These are phyloP conservation scores for Mesembrinibis cayennensis DNA, from an alignment of 2,113 vertebrate genomes.

Conservation along the genomic window DNA sequence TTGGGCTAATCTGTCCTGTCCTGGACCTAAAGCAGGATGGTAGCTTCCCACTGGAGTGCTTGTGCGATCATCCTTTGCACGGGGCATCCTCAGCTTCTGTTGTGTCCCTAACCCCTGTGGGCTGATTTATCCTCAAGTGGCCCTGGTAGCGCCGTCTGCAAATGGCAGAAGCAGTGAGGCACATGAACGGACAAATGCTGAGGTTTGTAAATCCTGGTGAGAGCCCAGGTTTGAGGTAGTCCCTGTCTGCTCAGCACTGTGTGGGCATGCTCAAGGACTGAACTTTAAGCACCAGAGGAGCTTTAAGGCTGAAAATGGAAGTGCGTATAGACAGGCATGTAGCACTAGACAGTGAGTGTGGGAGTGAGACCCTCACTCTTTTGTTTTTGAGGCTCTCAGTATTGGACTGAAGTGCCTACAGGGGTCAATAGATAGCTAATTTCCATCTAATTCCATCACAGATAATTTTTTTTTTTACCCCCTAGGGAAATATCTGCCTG, in stretches of 20 bases:
- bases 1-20: not conserved
- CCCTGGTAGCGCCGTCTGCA: rapidly evolving
- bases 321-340: not conserved
- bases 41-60: not conserved
- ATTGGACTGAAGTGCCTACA: not conserved
- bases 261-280: not conserved
- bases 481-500: not conserved
- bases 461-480: not conserved
- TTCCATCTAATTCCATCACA: not conserved
- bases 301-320: not conserved
- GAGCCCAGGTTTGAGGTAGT: not conserved
- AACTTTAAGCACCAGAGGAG: not conserved
- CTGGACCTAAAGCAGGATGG: not conserved
- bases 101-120: too few species aligned
- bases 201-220: not conserved
- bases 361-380: not conserved
- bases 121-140: not conserved
- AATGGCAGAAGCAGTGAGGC: not conserved
- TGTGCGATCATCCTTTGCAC: not conserved
- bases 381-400: not conserved
- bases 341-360: not conserved
- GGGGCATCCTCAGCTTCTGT: not conserved
- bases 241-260: not conserved
- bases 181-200: rapidly evolving
- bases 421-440: not conserved